Conservation (phyloP, 2,888 invertebrate species). For the Caenorhabditis uteleia region DNA sequence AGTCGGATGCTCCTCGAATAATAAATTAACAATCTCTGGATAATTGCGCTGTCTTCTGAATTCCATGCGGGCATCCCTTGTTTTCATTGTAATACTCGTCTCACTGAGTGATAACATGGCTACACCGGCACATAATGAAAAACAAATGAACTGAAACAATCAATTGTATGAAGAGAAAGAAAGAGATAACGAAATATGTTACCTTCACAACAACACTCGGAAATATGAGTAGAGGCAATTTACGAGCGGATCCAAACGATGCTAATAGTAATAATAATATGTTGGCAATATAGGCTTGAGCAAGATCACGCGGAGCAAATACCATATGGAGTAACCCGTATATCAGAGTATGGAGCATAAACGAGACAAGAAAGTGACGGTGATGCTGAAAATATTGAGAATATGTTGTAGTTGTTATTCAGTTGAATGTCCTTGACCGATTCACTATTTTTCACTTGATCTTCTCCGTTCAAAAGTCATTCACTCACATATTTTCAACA, state of each 20-base stretch:
- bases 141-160: constrained; percentile 30
- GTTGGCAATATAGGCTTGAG: not conserved
- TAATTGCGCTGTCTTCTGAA: constrained; percentile 33
- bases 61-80: constrained; percentile 31
- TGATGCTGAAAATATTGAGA: not conserved
- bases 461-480: no score
- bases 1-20: constrained; percentile 36
- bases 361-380: not conserved
- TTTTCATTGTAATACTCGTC: constrained; percentile 32
- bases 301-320: not conserved
- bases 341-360: not conserved
- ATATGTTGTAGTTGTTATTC: no score
- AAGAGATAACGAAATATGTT: not conserved
- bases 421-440: no score
- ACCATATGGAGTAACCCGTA: not conserved
- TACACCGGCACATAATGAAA: constrained; percentile 29
- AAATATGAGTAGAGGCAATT: not conserved
- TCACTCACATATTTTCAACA: no score
- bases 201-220: not conserved
- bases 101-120: constrained; percentile 32
- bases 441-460: no score
- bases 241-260: not conserved
- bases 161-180: not conserved
- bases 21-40: constrained; percentile 31
- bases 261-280: not conserved